Conservation (phyloP, 2,888 invertebrate species). For the Lasioglossum lativentre region DNA sequence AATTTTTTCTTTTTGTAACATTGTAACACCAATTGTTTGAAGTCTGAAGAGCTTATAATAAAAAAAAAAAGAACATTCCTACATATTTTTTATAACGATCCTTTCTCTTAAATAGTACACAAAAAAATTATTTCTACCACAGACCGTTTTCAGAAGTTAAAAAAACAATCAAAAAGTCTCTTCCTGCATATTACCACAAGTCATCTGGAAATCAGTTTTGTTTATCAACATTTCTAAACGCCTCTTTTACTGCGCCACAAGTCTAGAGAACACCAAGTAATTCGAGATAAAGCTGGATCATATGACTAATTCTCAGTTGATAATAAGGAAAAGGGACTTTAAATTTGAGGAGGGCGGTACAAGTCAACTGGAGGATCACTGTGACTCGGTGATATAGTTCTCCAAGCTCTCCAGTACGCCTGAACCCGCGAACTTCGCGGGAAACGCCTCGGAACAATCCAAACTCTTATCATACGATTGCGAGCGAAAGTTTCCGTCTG, state of each 20-base stretch:
- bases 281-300: not conserved
- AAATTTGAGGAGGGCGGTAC: slow-evolving; percentile 12
- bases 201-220: too few species aligned
- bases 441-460: slow-evolving; percentile 52
- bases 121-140: too few species aligned
- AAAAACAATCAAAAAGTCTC: too few species aligned
- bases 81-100: too few species aligned
- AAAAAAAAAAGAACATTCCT: too few species aligned
- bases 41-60: too few species aligned
- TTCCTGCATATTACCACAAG: too few species aligned
- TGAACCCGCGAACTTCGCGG: slow-evolving; percentile 21
- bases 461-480: slow-evolving; percentile 59
- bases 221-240: not conserved
- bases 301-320: not conserved
- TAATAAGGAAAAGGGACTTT: not conserved
- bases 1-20: too few species aligned
- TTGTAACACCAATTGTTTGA: too few species aligned
- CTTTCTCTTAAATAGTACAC: too few species aligned
- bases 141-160: too few species aligned
- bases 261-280: not conserved
- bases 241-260: not conserved
- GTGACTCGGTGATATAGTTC: slow-evolving; percentile 40
- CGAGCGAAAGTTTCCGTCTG: slow-evolving; percentile 50
- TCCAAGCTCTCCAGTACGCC: slow-evolving; percentile 12
- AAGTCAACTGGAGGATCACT: slow-evolving; percentile 8